These are phyloP conservation scores for Pachyuromys duprasi DNA, from an alignment of 2,797 vertebrate genomes.

Conservation along the genomic window DNA sequence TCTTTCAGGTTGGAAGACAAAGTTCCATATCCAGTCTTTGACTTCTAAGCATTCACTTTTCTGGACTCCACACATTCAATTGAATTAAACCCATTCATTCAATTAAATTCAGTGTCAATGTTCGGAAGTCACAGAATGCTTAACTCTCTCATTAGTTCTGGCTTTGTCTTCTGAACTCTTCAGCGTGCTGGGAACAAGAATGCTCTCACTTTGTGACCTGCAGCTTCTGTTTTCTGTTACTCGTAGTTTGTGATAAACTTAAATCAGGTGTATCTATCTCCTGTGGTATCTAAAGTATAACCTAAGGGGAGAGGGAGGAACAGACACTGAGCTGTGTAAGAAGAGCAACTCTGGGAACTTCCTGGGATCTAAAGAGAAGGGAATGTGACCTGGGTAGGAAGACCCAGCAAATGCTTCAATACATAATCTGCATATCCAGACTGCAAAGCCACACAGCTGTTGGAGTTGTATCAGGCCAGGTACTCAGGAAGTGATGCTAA, in stretches of 20 bases:
- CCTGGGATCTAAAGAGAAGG: neutral
- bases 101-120: neutral
- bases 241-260: neutral
- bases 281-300: neutral
- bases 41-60: neutral
- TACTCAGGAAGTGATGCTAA: fast-evolving
- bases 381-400: neutral
- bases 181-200: neutral
- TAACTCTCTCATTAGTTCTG: too few species aligned
- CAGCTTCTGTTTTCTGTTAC: neutral
- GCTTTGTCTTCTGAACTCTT: neutral
- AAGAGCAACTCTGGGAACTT: neutral
- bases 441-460: fast-evolving
- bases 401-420: neutral
- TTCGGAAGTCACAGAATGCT: fast-evolving
- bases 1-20: neutral
- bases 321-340: neutral
- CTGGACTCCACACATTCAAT: neutral
- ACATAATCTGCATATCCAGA: neutral
- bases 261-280: neutral
- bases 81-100: neutral
- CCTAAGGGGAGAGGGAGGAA: fast-evolving
- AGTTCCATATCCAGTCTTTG: too few species aligned
- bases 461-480: fast-evolving
- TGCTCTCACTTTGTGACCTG: fast-evolving